These are phyloP conservation scores for Erynnis tages DNA, from an alignment of 2,888 invertebrate genomes.

Conservation along the genomic window DNA sequence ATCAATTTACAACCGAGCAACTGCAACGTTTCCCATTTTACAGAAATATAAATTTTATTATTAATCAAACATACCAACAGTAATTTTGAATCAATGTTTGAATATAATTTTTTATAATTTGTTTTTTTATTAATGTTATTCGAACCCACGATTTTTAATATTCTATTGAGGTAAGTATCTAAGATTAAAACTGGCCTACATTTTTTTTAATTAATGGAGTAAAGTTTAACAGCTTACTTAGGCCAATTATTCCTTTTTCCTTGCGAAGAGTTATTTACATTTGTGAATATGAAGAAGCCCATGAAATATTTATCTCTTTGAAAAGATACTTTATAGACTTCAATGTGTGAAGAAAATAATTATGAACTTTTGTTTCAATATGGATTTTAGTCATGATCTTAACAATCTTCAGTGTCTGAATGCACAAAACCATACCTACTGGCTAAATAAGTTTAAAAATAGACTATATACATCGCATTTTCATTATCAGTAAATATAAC, in stretches of 20 bases:
- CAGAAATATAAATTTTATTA: constrained; percentile 22
- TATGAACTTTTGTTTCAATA: too few relatives aligned
- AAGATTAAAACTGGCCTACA: constrained; percentile 14
- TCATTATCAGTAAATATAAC: too few relatives aligned
- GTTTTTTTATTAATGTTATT: neutral
- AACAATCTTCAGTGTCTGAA: too few relatives aligned
- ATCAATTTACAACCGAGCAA: constrained; percentile 50
- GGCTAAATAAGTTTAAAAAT: too few relatives aligned
- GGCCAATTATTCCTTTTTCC: constrained; percentile 2
- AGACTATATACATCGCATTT: too few relatives aligned
- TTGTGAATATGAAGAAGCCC: too few relatives aligned
- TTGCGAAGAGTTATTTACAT: neutral
- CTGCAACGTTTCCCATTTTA: constrained; percentile 36
- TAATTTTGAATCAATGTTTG: too few relatives aligned
- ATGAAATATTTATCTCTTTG: too few relatives aligned
- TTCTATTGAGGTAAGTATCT: neutral
- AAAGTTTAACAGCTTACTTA: constrained; percentile 4
- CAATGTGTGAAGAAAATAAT: too few relatives aligned
- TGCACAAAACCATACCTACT: too few relatives aligned
- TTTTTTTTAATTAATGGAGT: neutral
- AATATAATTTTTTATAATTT: neutral
- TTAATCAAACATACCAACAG: neutral
- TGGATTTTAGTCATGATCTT: too few relatives aligned
- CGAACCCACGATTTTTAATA: neutral
- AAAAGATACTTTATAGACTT: too few relatives aligned